Percentiles rank a stretch among this genome's conserved stretches.
Evolutionary conservation across 2,888 invertebrate species (phyloP).

Genomic region (Ennomos erosarius): DNA sequence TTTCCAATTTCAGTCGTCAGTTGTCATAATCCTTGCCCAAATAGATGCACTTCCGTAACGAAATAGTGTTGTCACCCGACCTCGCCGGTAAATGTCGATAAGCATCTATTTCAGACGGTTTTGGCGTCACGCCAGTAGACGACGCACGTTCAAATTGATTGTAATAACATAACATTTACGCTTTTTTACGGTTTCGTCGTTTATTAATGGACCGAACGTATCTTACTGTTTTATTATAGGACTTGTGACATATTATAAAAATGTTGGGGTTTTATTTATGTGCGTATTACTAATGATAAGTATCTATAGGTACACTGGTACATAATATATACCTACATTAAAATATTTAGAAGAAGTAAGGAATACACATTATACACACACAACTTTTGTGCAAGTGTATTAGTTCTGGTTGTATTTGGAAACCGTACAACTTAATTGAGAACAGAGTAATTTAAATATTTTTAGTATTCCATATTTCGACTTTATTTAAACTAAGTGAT

Average conservation of each 20-base stretch:
- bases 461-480: too few species aligned
- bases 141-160: constrained; percentile 37
- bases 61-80: constrained; percentile 64
- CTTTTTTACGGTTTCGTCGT: constrained; percentile 39
- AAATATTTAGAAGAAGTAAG: too few species aligned
- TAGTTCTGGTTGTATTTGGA: too few species aligned
- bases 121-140: constrained; percentile 57
- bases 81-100: constrained; percentile 63
- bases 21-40: background rate
- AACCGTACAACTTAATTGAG: too few species aligned
- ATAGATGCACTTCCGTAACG: constrained; percentile 47
- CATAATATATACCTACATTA: too few species aligned
- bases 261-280: constrained; percentile 13
- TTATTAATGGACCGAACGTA: constrained; percentile 25
- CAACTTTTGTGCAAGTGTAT: too few species aligned
- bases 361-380: too few species aligned
- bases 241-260: constrained; percentile 9
- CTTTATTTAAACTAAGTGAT: too few species aligned
- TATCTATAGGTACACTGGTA: too few species aligned
- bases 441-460: too few species aligned
- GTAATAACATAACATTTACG: constrained; percentile 35
- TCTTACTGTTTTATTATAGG: constrained; percentile 17
- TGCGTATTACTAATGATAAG: constrained; percentile 7
- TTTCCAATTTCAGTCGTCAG: too few species aligned
- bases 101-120: constrained; percentile 59